Conservation (phyloP, 2,888 invertebrate species). For the Nomada hirtipes region DNA sequence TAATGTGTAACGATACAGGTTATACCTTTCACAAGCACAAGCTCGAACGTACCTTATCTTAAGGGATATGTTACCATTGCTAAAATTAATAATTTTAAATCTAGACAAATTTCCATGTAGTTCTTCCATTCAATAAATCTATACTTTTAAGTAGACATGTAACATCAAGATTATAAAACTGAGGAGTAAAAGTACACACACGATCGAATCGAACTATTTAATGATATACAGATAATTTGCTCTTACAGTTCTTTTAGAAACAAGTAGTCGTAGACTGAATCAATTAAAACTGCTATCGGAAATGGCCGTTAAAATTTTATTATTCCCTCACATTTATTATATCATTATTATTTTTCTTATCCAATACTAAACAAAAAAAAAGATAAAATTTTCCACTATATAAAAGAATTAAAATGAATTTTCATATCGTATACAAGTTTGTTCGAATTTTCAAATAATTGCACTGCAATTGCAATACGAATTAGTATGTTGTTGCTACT, state of each 20-base stretch:
- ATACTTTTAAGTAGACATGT: slow-evolving; percentile 45
- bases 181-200: slow-evolving; percentile 42
- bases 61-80: slow-evolving; percentile 59
- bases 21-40: slow-evolving; percentile 65
- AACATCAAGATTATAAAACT: slow-evolving; percentile 53
- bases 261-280: slow-evolving; percentile 36
- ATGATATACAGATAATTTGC: slow-evolving; percentile 33
- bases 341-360: background rate
- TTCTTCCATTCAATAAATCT: slow-evolving; percentile 38
- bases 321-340: background rate
- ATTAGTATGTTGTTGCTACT: background rate
- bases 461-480: background rate
- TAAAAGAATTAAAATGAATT: background rate
- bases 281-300: slow-evolving; percentile 26
- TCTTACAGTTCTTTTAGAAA: slow-evolving; percentile 31
- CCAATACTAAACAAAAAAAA: background rate
- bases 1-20: slow-evolving; percentile 64
- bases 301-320: background rate
- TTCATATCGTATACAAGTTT: background rate
- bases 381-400: background rate
- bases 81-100: slow-evolving; percentile 52
- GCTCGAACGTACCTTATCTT: slow-evolving; percentile 67
- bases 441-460: background rate
- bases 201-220: slow-evolving; percentile 39
- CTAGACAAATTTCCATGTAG: slow-evolving; percentile 40